Evolutionary conservation across 2,113 vertebrate species (phyloP).

Genomic region (Tragelaphus scriptus): DNA sequence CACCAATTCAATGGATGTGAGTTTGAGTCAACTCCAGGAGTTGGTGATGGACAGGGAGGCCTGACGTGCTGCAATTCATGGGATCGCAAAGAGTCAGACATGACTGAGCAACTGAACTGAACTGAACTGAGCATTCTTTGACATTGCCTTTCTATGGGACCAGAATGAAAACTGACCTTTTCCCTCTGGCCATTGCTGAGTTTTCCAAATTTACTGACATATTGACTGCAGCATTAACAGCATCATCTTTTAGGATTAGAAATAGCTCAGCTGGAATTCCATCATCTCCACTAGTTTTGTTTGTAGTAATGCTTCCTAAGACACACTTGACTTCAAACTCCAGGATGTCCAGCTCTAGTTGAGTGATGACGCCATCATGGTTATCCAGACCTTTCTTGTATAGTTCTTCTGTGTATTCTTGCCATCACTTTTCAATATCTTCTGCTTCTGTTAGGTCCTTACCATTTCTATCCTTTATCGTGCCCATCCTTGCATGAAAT

Average conservation of each 20-base stretch:
- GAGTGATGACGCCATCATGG: not conserved
- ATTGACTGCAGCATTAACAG: not conserved
- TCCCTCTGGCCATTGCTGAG: not conserved
- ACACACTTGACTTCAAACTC: not conserved
- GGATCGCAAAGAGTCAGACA: no score
- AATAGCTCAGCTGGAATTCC: not conserved
- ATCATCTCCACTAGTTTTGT: not conserved
- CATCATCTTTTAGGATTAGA: not conserved
- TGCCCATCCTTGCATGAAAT: not conserved
- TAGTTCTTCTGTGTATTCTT: not conserved
- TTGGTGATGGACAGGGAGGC: no score
- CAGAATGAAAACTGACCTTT: not conserved
- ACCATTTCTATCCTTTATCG: not conserved
- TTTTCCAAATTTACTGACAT: not conserved
- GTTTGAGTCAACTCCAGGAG: no score
- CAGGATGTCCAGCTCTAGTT: not conserved
- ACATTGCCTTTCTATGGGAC: not conserved
- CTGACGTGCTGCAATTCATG: no score
- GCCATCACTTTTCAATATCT: not conserved
- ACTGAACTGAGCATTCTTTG: not conserved
- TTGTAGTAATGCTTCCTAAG: not conserved
- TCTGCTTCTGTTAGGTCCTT: not conserved
- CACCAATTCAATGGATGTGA: no score
- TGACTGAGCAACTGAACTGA: no score
- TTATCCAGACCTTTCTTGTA: not conserved